These are phyloP conservation scores for Nothoprocta pentlandii DNA, from an alignment of 2,113 vertebrate species.

Conservation along the genomic window DNA sequence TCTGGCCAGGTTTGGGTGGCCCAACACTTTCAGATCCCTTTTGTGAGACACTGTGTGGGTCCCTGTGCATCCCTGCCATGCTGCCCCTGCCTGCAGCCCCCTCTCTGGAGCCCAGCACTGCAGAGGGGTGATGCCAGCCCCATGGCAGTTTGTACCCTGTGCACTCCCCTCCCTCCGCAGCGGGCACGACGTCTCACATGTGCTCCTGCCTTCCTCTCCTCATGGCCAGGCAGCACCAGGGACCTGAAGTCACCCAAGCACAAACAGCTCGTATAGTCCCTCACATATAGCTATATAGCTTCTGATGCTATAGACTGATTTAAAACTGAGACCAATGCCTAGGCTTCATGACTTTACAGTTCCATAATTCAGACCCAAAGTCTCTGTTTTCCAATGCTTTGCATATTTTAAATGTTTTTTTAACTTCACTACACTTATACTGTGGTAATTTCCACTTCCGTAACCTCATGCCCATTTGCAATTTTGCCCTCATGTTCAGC, in stretches of 20 bases:
- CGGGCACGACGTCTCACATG: neutral
- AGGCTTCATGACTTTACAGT: neutral
- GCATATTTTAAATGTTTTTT: neutral
- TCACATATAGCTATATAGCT: neutral
- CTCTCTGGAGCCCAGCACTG: neutral
- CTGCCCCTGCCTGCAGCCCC: neutral
- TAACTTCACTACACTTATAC: neutral
- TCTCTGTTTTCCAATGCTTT: neutral
- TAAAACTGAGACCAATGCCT: neutral
- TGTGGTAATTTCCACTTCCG: neutral
- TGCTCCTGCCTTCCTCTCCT: neutral
- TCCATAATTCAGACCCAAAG: rapidly evolving
- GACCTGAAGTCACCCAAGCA: neutral
- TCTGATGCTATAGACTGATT: neutral
- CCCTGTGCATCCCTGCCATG: neutral
- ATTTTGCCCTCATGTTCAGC: neutral
- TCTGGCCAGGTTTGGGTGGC: neutral
- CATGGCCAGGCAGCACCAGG: neutral
- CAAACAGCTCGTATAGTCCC: neutral
- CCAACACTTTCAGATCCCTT: neutral
- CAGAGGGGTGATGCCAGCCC: neutral
- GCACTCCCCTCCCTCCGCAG: neutral
- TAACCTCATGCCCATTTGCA: neutral
- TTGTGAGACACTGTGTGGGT: neutral
- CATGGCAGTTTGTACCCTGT: neutral